phyloP scores from a whole-genome alignment of 2,888 invertebrate species.

The Drosophila infuscata region DNA sequence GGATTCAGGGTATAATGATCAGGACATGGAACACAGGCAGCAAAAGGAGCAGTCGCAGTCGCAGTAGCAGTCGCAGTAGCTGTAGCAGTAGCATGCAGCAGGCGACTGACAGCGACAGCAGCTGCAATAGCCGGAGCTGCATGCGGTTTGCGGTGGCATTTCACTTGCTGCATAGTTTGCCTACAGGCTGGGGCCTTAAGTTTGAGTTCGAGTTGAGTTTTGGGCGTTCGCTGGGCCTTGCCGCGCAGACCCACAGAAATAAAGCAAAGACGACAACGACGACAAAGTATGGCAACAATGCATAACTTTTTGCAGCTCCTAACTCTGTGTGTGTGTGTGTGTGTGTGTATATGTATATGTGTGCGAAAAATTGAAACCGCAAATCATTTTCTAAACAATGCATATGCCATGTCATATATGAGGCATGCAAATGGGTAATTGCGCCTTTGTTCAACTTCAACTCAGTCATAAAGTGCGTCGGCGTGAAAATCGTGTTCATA shows the following conservation, averaged over 20 bases:
- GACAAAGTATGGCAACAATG: conserved; percentile 66
- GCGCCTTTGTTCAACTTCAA: conserved; percentile 8
- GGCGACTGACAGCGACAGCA: conserved; percentile 17
- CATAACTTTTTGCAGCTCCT: conserved; percentile 55
- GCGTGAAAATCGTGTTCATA: not conserved
- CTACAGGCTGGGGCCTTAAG: conserved; percentile 26
- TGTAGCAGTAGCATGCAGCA: not conserved
- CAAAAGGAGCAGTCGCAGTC: conserved; percentile 12
- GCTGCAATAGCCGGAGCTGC: conserved; percentile 60
- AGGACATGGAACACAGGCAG: conserved; percentile 34
- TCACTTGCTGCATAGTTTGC: conserved; percentile 72
- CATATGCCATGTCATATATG: conserved; percentile 78
- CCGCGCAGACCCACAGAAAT: conserved; percentile 60
- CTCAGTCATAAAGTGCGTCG: not conserved
- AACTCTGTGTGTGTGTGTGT: conserved; percentile 8
- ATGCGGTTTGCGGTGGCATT: conserved; percentile 74
- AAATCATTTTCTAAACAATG: conserved; percentile 78
- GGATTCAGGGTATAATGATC: conserved; percentile 36
- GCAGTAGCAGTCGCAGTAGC: conserved; percentile 4
- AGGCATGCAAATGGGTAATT: conserved; percentile 33
- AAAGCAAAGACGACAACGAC: conserved; percentile 46
- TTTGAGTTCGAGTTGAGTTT: conserved; percentile 16
- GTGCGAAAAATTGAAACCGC: conserved; percentile 73
- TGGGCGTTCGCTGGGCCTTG: not conserved
- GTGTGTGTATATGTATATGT: conserved; percentile 14